Base-by-base conservation (phyloP, 92 coral and sea anemone species). In the Bergia puertoricense region DNA sequence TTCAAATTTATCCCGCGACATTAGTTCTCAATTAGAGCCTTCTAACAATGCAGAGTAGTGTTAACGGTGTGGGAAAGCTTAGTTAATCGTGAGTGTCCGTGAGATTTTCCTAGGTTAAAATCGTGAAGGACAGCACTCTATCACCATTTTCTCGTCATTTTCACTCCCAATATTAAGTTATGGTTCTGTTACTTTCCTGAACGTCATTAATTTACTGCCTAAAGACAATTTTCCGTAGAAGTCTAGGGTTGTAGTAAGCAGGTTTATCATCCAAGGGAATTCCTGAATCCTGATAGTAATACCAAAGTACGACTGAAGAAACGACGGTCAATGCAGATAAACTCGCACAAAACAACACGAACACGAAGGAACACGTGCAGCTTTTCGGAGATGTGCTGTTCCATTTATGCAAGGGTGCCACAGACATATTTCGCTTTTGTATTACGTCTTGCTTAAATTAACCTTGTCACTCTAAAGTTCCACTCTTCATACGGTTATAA, bases 191-290 rank as follows among this genome's bases (percentile, higher is more conserved):
- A 51, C 15, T 48, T 1, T 15, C 57, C 57, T 8, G 57, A 51
- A 51, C 15, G 57, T 51, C 57, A 62, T 2, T 23, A 62, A 18
- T 78, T 77, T 50, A 78, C 11, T 45, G 38, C 14, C 38, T 7
- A 48, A 78, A 78, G 39, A 22, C 62, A 48, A 50, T 23, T 30
- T 78, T 78, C 13, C 81, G 59, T 38, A 44, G 57, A 23, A 45
- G 81, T 46, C 23, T 78, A n/a, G 81, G 81, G 81, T 78, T 78
- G 57, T 78, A 78, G 62, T 78, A 78, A 30, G 38, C 81, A 46
- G 81, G 81, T 11, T 23, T 78, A 41, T 15, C 57, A 48, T 78
- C 81, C 57, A 78, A 5, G 18, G 81, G 62, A 30, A 11, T 9
- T 78, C 37, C 59, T 46, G 40, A 23, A n/a, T 44, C 62, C 65